phyloP scores from a whole-genome alignment of 2,888 invertebrate species.

The Minunthozetes semirufus region DNA sequence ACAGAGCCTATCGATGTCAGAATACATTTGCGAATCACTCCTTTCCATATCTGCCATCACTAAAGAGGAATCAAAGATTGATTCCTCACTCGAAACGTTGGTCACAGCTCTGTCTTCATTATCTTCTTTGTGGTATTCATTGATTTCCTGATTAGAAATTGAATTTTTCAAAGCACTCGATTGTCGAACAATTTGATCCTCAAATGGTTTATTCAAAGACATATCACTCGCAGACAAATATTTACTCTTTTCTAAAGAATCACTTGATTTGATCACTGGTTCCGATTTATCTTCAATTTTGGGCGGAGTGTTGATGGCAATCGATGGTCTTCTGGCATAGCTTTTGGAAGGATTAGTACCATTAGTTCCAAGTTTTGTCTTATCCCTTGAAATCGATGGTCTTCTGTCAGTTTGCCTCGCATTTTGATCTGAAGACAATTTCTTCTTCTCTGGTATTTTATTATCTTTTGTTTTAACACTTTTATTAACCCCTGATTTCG shows the following conservation, averaged over 20 bases:
- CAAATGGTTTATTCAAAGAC: not conserved
- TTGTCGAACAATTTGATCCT: not conserved
- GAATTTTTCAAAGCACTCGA: not conserved
- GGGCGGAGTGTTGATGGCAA: not conserved
- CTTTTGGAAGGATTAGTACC: no score
- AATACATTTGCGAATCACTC: not conserved
- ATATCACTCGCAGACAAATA: not conserved
- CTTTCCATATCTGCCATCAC: not conserved
- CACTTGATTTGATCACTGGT: not conserved
- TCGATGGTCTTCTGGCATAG: no score
- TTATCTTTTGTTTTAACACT: not conserved
- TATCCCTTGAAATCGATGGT: not conserved
- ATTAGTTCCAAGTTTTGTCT: no score
- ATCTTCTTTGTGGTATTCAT: not conserved
- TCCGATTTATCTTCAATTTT: not conserved
- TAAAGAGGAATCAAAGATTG: not conserved
- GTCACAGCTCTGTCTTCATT: not conserved
- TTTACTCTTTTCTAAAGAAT: not conserved
- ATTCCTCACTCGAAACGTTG: constrained; percentile 6
- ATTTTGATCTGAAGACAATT: not conserved
- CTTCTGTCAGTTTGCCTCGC: not conserved
- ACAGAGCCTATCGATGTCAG: no score
- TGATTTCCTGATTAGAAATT: constrained; percentile 4
- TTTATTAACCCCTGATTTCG: not conserved
- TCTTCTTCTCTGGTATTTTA: not conserved